Base-by-base conservation (phyloP, 2,888 invertebrate genomes). In the Cephus sareptanus region DNA sequence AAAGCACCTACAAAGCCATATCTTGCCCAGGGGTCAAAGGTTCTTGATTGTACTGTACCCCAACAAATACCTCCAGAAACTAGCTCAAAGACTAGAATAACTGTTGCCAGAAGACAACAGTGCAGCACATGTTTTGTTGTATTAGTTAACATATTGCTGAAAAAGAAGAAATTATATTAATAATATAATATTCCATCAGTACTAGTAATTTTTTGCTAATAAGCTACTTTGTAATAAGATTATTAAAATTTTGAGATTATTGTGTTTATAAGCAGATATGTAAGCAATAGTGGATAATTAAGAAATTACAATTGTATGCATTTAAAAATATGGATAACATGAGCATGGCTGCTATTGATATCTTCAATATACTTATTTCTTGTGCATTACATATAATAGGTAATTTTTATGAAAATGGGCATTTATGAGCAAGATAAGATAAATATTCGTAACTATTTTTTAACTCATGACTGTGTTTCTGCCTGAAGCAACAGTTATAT, bases 81-180 rank as follows among this genome's bases (percentile, higher is more conserved):
- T 76, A 88, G 84, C 92, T 97, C 95, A 90, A 97, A 96, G 83
- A 94, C 90, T 86, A 95, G 93, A 90, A 97, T 96, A 88, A 97
- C 95, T 85, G 93, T 93, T 84, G 95, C 92, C 87, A 97, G 94
- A 84, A 96, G 93, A 86, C 93, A 93, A 91, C 97, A 97, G 92
- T 98, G 97, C 85, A 97, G 92, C 87, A 95, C 92, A 92, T 98
- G 97, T 92, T 96, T 97, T 81, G 95, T 93, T 91, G 93, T 93
- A 91, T 95, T 95, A 91, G 93, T 94, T 86, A 95, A 88, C 92
- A 92, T 92, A 56, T 56, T 56, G 56, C 56, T 56, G 56, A 56
- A 56, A 23, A 23, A 56, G 23, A 23, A 56, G 23, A 56, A 56
- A 56, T 56, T 23, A 23, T 56, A 56, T 23, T 23, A 23, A 56